Evolutionary conservation across 2,113 vertebrate species (phyloP).

Genomic region (Sturnira hondurensis): DNA sequence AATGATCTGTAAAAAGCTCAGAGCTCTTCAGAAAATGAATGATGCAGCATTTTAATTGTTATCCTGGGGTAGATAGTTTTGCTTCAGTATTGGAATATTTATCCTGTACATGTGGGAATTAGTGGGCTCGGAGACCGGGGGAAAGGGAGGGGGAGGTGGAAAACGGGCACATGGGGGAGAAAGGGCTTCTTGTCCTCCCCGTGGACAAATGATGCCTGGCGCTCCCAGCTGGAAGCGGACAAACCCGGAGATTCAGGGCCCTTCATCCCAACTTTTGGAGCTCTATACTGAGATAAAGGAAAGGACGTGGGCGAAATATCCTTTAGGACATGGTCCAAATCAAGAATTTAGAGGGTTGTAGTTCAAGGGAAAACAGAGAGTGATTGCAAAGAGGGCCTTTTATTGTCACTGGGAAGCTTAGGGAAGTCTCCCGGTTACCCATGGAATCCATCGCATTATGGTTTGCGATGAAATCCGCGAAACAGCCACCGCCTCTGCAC

Average conservation of each 20-base stretch:
- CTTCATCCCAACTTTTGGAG: conserved; percentile 60
- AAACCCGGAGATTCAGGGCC: background rate
- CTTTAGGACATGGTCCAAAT: background rate
- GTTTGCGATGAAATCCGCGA: background rate
- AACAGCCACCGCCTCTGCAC: background rate
- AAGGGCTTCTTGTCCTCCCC: conserved; percentile 67
- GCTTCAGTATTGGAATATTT: conserved; percentile 72
- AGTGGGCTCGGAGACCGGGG: background rate
- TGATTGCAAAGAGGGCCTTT: background rate
- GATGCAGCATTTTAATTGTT: conserved; percentile 76
- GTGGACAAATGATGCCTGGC: conserved; percentile 12
- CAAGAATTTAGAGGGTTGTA: background rate
- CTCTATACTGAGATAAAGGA: background rate
- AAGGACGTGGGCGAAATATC: background rate
- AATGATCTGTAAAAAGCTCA: conserved; percentile 5
- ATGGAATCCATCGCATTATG: background rate
- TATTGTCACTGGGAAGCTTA: background rate
- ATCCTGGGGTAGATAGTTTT: conserved; percentile 38
- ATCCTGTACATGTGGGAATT: conserved; percentile 26
- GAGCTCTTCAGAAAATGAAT: conserved; percentile 62
- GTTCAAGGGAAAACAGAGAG: background rate
- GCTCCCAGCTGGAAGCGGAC: background rate
- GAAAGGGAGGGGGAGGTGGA: background rate
- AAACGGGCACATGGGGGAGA: conserved; percentile 34
- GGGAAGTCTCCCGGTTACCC: background rate